Percentiles rank a stretch among this genome's conserved stretches.
These are phyloP conservation scores for Emys orbicularis DNA, from an alignment of 2,797 vertebrate genomes.

Conservation along the genomic window DNA sequence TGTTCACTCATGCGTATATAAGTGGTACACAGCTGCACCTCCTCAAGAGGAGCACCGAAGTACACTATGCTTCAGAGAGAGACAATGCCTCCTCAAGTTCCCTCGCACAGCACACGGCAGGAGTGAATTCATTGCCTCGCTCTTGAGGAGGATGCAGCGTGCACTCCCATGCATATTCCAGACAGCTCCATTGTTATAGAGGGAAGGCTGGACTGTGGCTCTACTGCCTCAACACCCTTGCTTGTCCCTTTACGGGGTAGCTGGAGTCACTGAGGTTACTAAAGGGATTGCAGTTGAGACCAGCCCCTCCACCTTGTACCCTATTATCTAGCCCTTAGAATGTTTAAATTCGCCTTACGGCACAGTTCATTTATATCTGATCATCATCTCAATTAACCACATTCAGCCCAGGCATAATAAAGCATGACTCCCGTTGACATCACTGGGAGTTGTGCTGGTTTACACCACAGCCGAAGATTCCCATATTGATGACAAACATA, in stretches of 20 bases:
- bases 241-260: background rate
- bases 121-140: background rate
- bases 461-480: background rate
- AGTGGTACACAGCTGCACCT: background rate
- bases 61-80: background rate
- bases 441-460: background rate
- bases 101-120: background rate
- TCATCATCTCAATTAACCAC: fast-evolving
- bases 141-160: background rate
- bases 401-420: background rate
- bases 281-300: background rate
- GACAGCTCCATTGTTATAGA: background rate
- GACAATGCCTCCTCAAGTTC: background rate
- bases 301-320: background rate
- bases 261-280: background rate
- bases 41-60: background rate
- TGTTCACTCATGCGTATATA: background rate
- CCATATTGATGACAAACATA: background rate
- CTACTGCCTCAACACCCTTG: background rate
- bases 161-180: background rate
- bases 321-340: background rate
- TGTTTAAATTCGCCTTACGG: background rate
- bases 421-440: fast-evolving
- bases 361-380: background rate
- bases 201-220: background rate